Conservation (phyloP, 2,888 invertebrate genomes). For the Caenorhabditis drosophilae region DNA sequence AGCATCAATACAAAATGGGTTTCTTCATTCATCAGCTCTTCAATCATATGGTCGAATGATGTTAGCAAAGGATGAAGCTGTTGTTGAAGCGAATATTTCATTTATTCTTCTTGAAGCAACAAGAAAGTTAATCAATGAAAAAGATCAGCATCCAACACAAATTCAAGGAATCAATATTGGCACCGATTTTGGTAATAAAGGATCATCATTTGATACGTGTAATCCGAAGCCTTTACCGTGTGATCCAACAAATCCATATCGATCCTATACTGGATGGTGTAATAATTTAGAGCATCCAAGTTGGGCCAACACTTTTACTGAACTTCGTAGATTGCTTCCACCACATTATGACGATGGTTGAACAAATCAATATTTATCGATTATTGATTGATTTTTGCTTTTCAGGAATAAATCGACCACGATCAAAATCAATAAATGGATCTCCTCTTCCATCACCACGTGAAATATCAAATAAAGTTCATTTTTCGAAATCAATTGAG, state of each 20-base stretch:
- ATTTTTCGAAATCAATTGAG: constrained; percentile 70
- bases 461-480: constrained; percentile 84
- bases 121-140: constrained; percentile 13
- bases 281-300: constrained; percentile 63
- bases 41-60: constrained; percentile 59
- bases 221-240: constrained; percentile 59
- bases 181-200: constrained; percentile 14
- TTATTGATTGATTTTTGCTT: neutral
- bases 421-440: constrained; percentile 44
- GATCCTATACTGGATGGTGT: constrained; percentile 64
- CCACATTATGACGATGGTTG: constrained; percentile 63
- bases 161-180: constrained; percentile 29
- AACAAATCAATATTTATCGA: neutral
- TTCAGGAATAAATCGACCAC: constrained; percentile 54
- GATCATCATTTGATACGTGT: constrained; percentile 34
- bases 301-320: constrained; percentile 59
- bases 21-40: constrained; percentile 23
- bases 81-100: constrained; percentile 50
- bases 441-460: constrained; percentile 83
- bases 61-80: constrained; percentile 61
- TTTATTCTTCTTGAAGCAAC: constrained; percentile 57
- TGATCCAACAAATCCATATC: constrained; percentile 59
- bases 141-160: constrained; percentile 2
- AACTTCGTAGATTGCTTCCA: constrained; percentile 57
- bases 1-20: constrained; percentile 1